Percentiles rank a stretch among this genome's conserved stretches.
phyloP scores from a whole-genome alignment of 1,140 invertebrate species.

The Aplysia californica region DNA sequence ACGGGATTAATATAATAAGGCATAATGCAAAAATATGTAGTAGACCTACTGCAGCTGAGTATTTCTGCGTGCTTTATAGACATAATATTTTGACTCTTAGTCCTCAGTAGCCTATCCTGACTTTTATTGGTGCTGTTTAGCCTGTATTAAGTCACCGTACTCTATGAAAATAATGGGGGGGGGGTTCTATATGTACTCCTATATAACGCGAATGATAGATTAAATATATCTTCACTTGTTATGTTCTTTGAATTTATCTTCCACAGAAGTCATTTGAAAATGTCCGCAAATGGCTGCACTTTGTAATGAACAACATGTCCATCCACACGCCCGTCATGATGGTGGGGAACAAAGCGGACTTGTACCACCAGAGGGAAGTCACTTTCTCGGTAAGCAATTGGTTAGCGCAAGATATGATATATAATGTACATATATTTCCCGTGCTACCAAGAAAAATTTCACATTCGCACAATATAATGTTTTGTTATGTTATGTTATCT shows the following conservation, averaged over 20 bases:
- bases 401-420: neutral
- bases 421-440: neutral
- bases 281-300: constrained; percentile 9
- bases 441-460: neutral
- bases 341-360: constrained; percentile 5
- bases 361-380: neutral
- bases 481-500: neutral
- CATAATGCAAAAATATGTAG: too few species aligned
- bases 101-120: too few species aligned
- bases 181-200: too few species aligned
- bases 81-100: too few species aligned
- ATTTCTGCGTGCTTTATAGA: too few species aligned
- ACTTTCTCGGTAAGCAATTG: neutral
- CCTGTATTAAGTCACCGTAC: too few species aligned
- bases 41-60: too few species aligned
- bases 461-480: neutral
- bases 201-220: too few species aligned
- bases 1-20: too few species aligned
- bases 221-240: too few species aligned
- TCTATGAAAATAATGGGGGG: too few species aligned
- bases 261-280: constrained; percentile 7
- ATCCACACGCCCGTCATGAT: neutral
- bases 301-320: constrained; percentile 4
- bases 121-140: too few species aligned
- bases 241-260: neutral